phyloP scores from a whole-genome alignment of 2,797 vertebrate genomes.

The Tokudaia muenninki region DNA sequence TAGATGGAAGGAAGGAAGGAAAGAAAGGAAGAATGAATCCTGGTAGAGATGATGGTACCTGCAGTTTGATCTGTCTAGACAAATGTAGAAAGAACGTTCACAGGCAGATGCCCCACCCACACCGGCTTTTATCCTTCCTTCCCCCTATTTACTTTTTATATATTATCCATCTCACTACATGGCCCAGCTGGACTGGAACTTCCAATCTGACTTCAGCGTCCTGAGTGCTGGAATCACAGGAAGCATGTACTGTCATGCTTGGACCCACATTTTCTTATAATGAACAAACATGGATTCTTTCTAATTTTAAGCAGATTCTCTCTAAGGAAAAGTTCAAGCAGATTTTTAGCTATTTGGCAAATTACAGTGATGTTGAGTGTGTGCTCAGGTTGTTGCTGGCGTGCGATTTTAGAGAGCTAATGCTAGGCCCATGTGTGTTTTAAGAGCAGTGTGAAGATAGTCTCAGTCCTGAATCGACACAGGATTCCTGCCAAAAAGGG shows the following conservation, averaged over 20 bases:
- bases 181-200: neutral
- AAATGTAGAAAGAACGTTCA: neutral
- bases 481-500: neutral
- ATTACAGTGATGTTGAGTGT: conserved; percentile 12
- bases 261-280: conserved; percentile 47
- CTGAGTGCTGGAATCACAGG: neutral
- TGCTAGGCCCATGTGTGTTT: neutral
- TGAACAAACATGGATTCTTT: neutral
- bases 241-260: neutral
- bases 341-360: conserved; percentile 44
- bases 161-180: neutral
- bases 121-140: neutral
- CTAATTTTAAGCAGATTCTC: neutral
- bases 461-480: conserved; percentile 3
- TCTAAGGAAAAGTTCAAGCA: conserved; percentile 22
- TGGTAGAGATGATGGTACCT: neutral
- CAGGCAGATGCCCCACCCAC: neutral
- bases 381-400: neutral
- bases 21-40: neutral
- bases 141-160: neutral
- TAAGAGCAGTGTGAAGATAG: neutral
- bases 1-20: neutral
- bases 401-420: neutral
- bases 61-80: neutral
- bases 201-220: neutral